Percentiles rank a stretch among this genome's conserved stretches.
Evolutionary conservation across 1,140 invertebrate genomes (phyloP).

Genomic region (Zaprionus ornatus): DNA sequence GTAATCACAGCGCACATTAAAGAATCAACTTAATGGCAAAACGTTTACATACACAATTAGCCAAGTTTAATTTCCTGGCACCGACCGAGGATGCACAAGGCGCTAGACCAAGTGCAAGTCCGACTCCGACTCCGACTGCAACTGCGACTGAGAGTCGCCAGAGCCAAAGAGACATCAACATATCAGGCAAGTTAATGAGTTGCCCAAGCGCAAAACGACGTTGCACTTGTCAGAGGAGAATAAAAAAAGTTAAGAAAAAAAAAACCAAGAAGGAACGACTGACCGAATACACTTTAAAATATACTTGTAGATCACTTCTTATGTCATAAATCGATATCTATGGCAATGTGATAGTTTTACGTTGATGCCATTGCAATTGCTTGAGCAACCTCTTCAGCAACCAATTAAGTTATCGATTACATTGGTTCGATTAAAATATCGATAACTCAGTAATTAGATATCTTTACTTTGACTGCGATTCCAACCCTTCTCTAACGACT

Average conservation of each 20-base stretch:
- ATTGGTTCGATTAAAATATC: too few species aligned
- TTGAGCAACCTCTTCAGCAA: too few species aligned
- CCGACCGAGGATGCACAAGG: slow-evolving; percentile 17
- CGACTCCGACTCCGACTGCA: background rate
- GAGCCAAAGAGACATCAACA: background rate
- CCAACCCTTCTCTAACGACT: background rate
- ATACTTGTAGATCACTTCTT: too few species aligned
- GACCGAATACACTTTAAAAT: background rate
- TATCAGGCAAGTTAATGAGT: slow-evolving; percentile 34
- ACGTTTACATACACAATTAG: slow-evolving; percentile 73
- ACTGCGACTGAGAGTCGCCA: background rate
- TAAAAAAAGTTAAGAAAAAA: background rate
- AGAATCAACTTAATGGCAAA: slow-evolving; percentile 68
- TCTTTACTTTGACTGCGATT: background rate
- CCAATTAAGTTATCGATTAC: too few species aligned
- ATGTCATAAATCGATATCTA: too few species aligned
- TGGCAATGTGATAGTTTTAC: too few species aligned
- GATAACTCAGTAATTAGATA: background rate
- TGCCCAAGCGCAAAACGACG: slow-evolving; percentile 1
- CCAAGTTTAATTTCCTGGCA: slow-evolving; percentile 70
- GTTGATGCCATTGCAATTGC: too few species aligned
- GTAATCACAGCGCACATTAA: slow-evolving; percentile 62
- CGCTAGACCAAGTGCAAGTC: background rate
- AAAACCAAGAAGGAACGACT: background rate
- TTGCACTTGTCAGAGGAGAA: background rate